Percentiles rank a stretch among this genome's conserved stretches.
Evolutionary conservation across 2,888 invertebrate species (phyloP).

Genomic region (Phyto melanocephala): DNA sequence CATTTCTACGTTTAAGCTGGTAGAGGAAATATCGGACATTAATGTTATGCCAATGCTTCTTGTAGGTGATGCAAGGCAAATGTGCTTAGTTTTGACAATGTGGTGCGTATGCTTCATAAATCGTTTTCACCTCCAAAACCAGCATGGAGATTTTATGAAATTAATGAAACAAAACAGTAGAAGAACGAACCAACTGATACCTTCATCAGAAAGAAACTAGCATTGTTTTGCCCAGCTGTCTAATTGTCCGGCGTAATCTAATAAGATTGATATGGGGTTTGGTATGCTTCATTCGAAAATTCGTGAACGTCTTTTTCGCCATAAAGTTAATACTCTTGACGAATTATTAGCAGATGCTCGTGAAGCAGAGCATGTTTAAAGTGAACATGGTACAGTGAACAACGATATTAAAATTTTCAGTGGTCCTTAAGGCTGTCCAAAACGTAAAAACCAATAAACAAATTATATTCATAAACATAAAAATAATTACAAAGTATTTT

Average conservation of each 20-base stretch:
- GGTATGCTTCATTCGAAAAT: too few relatives aligned
- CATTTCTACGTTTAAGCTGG: conserved; percentile 48
- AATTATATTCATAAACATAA: too few relatives aligned
- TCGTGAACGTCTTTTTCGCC: too few relatives aligned
- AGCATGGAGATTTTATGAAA: conserved; percentile 61
- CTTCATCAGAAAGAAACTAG: conserved; percentile 57
- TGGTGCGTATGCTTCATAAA: conserved; percentile 43
- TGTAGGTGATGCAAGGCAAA: conserved; percentile 49
- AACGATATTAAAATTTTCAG: not conserved
- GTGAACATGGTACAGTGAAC: conserved; percentile 25
- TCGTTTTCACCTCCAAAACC: too few relatives aligned
- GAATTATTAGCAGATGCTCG: conserved; percentile 43
- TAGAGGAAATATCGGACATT: conserved; percentile 63
- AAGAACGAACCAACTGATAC: too few relatives aligned
- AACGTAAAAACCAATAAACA: too few relatives aligned
- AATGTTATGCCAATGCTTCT: conserved; percentile 55
- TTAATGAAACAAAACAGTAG: conserved; percentile 55
- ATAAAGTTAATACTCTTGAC: conserved; percentile 37
- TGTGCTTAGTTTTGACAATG: conserved; percentile 22
- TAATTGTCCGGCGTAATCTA: conserved; percentile 9
- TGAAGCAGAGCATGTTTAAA: conserved; percentile 41
- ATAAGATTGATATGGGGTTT: conserved; percentile 43
- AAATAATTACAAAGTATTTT: too few relatives aligned
- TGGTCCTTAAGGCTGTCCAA: too few relatives aligned
- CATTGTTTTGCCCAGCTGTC: conserved; percentile 52